A percentile compares a stretch with the other conserved stretches of the same genome.
Evolutionary conservation across 2,797 vertebrate genomes (phyloP).

Genomic region (Caiman crocodilus): DNA sequence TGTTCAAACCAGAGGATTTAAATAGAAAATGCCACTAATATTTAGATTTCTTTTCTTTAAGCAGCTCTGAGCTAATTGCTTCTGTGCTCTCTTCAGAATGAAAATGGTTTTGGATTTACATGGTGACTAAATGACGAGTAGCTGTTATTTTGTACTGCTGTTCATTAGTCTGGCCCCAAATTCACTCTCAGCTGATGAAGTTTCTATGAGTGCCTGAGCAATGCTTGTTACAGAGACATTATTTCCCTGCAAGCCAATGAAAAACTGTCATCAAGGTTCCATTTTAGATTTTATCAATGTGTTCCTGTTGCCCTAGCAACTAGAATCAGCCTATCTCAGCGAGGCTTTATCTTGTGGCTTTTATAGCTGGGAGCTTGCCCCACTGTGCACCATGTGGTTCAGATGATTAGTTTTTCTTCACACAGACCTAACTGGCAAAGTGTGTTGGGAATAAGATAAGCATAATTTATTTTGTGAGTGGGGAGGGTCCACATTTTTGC

Average conservation of each 20-base stretch:
- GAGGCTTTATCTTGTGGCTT: slow-evolving; percentile 79
- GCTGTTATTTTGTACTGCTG: not conserved
- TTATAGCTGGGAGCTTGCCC: slow-evolving; percentile 71
- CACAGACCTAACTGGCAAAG: slow-evolving; percentile 71
- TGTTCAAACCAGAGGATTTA: not conserved
- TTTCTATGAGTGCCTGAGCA: slow-evolving; percentile 11
- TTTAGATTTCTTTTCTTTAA: not conserved
- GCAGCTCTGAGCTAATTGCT: not conserved
- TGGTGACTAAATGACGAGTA: not conserved
- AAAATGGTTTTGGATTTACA: not conserved
- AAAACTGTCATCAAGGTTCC: slow-evolving; percentile 66
- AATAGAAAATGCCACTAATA: not conserved
- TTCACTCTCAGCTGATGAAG: slow-evolving; percentile 15
- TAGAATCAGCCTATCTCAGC: slow-evolving; percentile 78
- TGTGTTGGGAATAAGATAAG: slow-evolving; percentile 84
- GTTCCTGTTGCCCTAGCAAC: slow-evolving; percentile 83
- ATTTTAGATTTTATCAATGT: slow-evolving; percentile 81
- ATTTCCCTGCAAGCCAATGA: slow-evolving; percentile 75
- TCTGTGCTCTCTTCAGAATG: not conserved
- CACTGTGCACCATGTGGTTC: slow-evolving; percentile 83
- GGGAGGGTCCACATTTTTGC: slow-evolving; percentile 66
- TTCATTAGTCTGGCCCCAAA: slow-evolving; percentile 5
- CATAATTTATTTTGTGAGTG: slow-evolving; percentile 78
- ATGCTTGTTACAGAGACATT: slow-evolving; percentile 74
- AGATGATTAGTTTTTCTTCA: slow-evolving; percentile 79